These are phyloP conservation scores for Nebria ingens DNA, from an alignment of 1,140 invertebrate genomes.

Conservation along the genomic window DNA sequence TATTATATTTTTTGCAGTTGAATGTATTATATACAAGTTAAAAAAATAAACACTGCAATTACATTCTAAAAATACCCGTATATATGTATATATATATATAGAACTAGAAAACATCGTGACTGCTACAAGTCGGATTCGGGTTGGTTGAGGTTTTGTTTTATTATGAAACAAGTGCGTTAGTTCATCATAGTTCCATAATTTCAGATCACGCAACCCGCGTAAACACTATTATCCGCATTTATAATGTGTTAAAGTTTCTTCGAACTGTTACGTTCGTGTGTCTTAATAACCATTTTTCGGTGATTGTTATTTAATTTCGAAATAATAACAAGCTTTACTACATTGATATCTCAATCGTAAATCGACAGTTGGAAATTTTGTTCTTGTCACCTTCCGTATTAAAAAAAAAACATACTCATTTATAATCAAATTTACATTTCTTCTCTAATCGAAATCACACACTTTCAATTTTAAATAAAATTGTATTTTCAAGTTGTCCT, in stretches of 20 bases:
- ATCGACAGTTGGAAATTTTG: background rate
- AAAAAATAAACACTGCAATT: background rate
- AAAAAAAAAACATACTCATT: too few species aligned
- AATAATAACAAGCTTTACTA: background rate
- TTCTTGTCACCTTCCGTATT: background rate
- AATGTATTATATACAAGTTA: background rate
- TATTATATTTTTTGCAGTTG: background rate
- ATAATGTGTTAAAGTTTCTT: slow-evolving; percentile 6
- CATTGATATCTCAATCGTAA: background rate
- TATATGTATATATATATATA: too few species aligned
- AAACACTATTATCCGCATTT: slow-evolving; percentile 4
- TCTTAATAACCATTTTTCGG: background rate
- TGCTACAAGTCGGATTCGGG: too few species aligned
- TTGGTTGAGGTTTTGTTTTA: too few species aligned
- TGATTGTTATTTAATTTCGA: slow-evolving; percentile 7
- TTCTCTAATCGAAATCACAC: too few species aligned
- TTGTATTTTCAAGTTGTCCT: too few species aligned
- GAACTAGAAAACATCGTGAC: too few species aligned
- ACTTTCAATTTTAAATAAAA: too few species aligned
- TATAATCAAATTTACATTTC: too few species aligned
- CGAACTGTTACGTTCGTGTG: background rate
- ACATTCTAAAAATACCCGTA: background rate
- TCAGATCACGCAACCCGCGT: background rate
- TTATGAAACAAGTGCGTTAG: too few species aligned
- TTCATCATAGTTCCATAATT: too few species aligned